phyloP scores from a whole-genome alignment of 2,113 vertebrate species.

The Hydropotes inermis region DNA sequence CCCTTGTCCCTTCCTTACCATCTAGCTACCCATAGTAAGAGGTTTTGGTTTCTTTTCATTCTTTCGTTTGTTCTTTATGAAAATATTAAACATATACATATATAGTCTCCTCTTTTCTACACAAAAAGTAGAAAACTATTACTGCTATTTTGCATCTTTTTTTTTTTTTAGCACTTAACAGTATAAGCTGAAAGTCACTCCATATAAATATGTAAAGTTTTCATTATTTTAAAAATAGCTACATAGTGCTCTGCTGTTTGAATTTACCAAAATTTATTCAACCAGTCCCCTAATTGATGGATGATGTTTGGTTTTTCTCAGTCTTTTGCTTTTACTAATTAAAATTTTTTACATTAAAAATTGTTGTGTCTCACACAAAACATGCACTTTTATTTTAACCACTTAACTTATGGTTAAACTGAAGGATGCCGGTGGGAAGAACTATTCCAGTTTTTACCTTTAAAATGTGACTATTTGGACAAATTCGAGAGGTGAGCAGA shows the following conservation, averaged over 20 bases:
- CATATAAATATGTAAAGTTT: accelerated
- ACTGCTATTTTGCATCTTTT: background rate
- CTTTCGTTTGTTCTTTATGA: background rate
- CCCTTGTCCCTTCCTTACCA: too few relatives aligned
- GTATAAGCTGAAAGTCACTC: background rate
- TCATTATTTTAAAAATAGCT: background rate
- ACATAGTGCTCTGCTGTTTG: background rate
- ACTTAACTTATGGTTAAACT: background rate
- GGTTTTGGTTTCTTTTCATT: background rate
- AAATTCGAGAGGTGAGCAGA: background rate
- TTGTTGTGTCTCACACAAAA: background rate
- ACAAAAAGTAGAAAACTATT: background rate
- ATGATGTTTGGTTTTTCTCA: background rate
- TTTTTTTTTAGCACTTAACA: background rate
- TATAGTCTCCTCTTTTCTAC: background rate
- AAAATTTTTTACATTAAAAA: background rate
- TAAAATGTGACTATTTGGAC: background rate
- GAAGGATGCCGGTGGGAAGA: background rate
- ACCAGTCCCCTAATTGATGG: background rate
- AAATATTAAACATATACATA: background rate
- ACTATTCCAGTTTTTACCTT: background rate
- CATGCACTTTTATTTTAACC: background rate
- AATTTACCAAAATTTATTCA: background rate
- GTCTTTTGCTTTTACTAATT: background rate
- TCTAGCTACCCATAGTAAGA: background rate